Evolutionary conservation across 2,113 vertebrate genomes (phyloP).

Genomic region (Hirundichthys speculiger): DNA sequence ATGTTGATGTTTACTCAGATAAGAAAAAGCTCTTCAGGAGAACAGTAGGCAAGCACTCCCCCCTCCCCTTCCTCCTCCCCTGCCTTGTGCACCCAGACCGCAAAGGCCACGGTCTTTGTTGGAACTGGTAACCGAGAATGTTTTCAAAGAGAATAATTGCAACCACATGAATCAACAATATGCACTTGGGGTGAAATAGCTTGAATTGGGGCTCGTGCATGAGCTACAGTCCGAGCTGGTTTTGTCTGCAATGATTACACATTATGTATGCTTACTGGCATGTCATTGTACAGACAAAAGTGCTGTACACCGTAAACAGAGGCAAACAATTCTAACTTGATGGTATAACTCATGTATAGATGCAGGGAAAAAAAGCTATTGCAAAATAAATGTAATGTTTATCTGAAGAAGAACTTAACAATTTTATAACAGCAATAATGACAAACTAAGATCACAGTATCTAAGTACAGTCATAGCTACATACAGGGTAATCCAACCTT

Average conservation of each 20-base stretch:
- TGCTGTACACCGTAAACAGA: no score
- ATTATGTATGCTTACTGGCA: no score
- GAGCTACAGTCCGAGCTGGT: slow-evolving; percentile 3
- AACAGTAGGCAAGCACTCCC: slow-evolving; percentile 37
- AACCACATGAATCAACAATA: slow-evolving; percentile 73
- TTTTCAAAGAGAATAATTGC: slow-evolving; percentile 72
- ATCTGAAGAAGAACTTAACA: slow-evolving; percentile 3
- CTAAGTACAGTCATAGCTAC: neutral
- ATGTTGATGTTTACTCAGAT: slow-evolving; percentile 50
- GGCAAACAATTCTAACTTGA: no score
- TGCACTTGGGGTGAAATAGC: slow-evolving; percentile 42
- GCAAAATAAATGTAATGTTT: no score
- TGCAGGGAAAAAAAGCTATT: neutral
- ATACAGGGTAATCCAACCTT: neutral
- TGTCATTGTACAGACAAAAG: no score
- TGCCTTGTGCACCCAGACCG: slow-evolving; percentile 43
- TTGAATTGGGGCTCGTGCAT: slow-evolving; percentile 28
- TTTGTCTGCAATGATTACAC: neutral
- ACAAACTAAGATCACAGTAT: neutral
- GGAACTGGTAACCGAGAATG: slow-evolving; percentile 63
- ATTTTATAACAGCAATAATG: slow-evolving; percentile 1
- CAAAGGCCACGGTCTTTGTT: slow-evolving; percentile 63
- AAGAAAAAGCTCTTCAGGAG: slow-evolving; percentile 28
- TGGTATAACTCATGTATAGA: neutral
- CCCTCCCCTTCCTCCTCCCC: slow-evolving; percentile 5